These are phyloP conservation scores for Peromyscus maniculatus DNA, from an alignment of 2,113 vertebrate species.

Conservation along the genomic window DNA sequence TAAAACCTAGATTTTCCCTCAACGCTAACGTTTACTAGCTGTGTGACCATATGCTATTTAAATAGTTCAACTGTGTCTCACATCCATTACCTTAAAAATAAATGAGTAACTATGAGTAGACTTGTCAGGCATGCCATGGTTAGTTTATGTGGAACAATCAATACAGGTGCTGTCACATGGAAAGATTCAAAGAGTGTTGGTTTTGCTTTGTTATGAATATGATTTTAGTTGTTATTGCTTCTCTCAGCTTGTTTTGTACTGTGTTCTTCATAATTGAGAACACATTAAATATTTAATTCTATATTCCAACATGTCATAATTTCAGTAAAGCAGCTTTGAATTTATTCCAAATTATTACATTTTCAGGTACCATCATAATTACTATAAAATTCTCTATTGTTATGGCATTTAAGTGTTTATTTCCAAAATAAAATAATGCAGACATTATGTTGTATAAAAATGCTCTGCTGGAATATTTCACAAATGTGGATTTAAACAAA, in stretches of 20 bases:
- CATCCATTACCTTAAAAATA: neutral
- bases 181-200: no score
- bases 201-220: neutral
- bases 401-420: neutral
- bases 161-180: no score
- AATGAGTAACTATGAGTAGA: neutral
- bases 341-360: neutral
- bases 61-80: neutral
- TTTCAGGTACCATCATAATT: neutral
- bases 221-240: neutral
- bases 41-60: neutral
- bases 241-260: neutral
- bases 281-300: neutral
- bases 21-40: neutral
- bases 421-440: neutral
- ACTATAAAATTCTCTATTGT: no score
- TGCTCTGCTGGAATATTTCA: neutral
- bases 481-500: neutral
- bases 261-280: neutral
- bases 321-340: neutral
- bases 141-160: no score
- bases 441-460: neutral
- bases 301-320: neutral
- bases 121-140: neutral
- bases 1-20: neutral